Percentiles rank a stretch among this genome's conserved stretches.
These are phyloP conservation scores for Anas platyrhynchos DNA, from an alignment of 2,113 vertebrate genomes.

Conservation along the genomic window DNA sequence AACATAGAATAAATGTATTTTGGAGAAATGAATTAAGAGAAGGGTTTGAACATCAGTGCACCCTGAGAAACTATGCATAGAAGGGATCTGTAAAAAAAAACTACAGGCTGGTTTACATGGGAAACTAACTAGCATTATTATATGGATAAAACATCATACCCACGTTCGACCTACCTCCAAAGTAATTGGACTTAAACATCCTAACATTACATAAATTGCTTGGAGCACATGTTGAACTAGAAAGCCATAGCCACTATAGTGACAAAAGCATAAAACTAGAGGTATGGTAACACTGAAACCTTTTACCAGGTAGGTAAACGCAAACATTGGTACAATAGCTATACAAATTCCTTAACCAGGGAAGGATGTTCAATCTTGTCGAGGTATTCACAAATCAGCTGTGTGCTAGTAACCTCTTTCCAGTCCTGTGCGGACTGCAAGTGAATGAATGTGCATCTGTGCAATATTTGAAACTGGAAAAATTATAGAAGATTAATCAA, in stretches of 20 bases:
- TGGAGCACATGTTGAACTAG: not conserved
- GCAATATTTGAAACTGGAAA: not conserved
- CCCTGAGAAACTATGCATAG: not conserved
- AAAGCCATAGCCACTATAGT: not conserved
- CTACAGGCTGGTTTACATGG: not conserved
- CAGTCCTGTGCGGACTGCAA: not conserved
- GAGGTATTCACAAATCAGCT: not conserved
- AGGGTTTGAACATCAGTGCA: not conserved
- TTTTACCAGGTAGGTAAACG: not conserved
- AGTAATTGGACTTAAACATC: not conserved
- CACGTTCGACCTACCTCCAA: not conserved
- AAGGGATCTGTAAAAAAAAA: not conserved
- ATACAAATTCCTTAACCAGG: not conserved
- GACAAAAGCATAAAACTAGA: not conserved
- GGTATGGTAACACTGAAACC: not conserved
- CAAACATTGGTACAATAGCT: not conserved
- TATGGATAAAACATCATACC: not conserved
- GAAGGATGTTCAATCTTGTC: not conserved
- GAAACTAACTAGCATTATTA: not conserved
- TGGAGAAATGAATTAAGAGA: not conserved
- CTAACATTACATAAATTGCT: not conserved
- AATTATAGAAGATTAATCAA: not conserved
- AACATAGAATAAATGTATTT: not conserved
- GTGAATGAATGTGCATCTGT: fast-evolving
- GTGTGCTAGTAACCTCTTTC: not conserved